Base-by-base conservation (phyloP, 2,113 vertebrate genomes). In the Rallus limicola region DNA sequence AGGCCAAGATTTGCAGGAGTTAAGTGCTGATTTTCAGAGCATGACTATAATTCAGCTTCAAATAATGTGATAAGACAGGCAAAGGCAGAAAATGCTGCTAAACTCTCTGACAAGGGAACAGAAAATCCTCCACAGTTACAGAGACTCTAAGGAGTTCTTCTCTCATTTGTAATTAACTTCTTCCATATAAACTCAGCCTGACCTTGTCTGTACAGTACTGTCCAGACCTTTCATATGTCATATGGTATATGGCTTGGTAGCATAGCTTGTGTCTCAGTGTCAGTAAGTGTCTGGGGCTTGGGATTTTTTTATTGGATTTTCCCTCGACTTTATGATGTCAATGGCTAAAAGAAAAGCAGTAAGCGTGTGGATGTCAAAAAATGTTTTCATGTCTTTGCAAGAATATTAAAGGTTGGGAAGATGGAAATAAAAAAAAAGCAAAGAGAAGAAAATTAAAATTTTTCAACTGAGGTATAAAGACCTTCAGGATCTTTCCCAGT, bases 81-180 rank as follows among this genome's bases (percentile, higher is more conserved):
- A 92, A 93, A 91, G 67, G 62, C 74, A 92, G 84, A 86, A 96
- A 91, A 85, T 33, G 88, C 86, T 53, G 44, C 78, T 94, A 88
- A 97, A 93, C 18, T 81, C 76, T 90, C 74, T 88, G 84, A 86
- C 84, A 91, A 81, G 88, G 91, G 86, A 87, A 82, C 56, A 92
- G 89, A 96, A 95, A 91, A 93, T 88, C 68, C 60, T 90, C 80
- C n/a, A 70, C 71, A 71, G 85, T 80, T 95, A 53, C 33, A 70
- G 42, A 95, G 69, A 79, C 87, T 92, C 84, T 83, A 78, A 95
- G 65, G 89, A 93, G 63, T 76, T 79, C 72, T 68, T 76, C 79
- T 91, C 71, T 95, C 87, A 67, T 90, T 90, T 95, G 78, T 95
- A 95, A 97, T 97, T 95, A 96, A 94, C 79, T 93, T 92, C 78